Evolutionary conservation across 2,797 vertebrate genomes (phyloP).

Genomic region (Eospalax fontanierii): DNA sequence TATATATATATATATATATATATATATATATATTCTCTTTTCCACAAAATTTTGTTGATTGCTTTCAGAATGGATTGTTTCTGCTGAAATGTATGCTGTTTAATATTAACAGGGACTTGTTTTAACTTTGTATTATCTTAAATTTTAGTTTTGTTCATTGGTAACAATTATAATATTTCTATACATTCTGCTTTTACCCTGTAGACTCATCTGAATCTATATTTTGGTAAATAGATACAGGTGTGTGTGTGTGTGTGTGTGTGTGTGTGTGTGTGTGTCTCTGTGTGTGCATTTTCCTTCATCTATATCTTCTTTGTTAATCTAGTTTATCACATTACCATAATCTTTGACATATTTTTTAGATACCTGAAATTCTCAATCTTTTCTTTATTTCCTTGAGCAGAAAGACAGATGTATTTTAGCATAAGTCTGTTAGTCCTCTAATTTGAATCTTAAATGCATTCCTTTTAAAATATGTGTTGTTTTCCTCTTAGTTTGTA

Average conservation of each 20-base stretch:
- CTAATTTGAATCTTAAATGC: not conserved
- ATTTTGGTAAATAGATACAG: not conserved
- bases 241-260: not conserved
- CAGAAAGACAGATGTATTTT: not conserved
- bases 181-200: not conserved
- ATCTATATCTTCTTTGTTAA: not conserved
- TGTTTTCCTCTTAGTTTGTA: not conserved
- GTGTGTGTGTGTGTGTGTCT: not conserved
- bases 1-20: not conserved
- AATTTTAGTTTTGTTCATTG: no score
- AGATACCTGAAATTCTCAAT: not conserved
- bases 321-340: not conserved
- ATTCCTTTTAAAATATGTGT: not conserved
- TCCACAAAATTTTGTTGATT: slow-evolving; percentile 8
- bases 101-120: not conserved
- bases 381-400: not conserved
- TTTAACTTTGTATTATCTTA: not conserved
- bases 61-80: not conserved
- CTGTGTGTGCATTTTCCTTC: not conserved
- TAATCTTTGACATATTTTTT: not conserved
- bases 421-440: not conserved
- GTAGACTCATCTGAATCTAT: not conserved
- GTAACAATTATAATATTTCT: not conserved
- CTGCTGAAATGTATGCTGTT: not conserved
- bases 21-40: not conserved